Percentiles rank a stretch among this genome's conserved stretches.
phyloP scores from a whole-genome alignment of 1,140 invertebrate genomes.

The Macrobrachium rosenbergii region DNA sequence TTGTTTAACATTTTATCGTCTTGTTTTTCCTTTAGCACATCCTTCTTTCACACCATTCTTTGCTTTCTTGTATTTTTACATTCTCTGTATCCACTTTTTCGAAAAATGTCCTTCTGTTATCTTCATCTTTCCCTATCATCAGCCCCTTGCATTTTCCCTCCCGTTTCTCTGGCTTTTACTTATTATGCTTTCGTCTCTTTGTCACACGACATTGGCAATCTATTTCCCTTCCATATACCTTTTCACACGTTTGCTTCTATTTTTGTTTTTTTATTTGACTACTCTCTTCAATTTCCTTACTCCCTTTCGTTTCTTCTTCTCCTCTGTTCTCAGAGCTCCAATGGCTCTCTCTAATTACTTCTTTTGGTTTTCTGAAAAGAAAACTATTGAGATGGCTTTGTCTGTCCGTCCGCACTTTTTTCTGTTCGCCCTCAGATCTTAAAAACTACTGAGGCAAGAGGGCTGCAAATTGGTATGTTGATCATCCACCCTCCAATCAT shows the following conservation, averaged over 20 bases:
- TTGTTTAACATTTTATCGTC: background rate
- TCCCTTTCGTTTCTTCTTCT: background rate
- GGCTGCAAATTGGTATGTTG: no score
- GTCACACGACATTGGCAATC: no score
- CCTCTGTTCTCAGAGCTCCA: no score
- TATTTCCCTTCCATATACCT: background rate
- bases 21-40: no score
- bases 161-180: background rate
- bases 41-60: constrained; percentile 1
- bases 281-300: background rate
- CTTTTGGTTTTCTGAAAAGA: no score
- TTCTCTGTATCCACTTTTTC: background rate
- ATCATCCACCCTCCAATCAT: no score
- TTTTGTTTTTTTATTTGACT: background rate
- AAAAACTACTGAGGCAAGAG: no score
- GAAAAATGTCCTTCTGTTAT: background rate
- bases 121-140: background rate
- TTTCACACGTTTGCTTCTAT: background rate
- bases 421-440: no score
- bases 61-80: background rate
- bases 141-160: background rate
- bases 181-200: background rate
- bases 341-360: no score
- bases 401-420: no score
- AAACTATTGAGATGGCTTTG: no score